Conservation (phyloP, 2,888 invertebrate species). For the Helobdella robusta region DNA sequence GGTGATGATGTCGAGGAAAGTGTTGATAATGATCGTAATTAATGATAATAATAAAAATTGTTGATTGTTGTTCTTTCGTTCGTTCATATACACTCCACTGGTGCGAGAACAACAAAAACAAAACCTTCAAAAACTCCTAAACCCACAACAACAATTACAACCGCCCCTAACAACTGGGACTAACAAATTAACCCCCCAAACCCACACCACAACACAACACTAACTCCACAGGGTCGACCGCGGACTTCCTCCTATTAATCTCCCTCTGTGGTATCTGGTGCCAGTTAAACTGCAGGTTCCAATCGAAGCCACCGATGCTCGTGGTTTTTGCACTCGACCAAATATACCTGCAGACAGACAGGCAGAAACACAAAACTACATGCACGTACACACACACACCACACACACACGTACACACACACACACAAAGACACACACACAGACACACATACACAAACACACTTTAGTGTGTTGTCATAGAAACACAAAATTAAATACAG, state of each 20-base stretch:
- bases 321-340: constrained; percentile 46
- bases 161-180: neutral
- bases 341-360: constrained; percentile 49
- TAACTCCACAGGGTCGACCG: constrained; percentile 44
- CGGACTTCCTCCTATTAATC: constrained; percentile 39
- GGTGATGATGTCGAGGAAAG: neutral
- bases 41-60: no score
- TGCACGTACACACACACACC: no score
- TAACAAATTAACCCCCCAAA: neutral
- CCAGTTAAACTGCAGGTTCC: constrained; percentile 84
- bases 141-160: neutral
- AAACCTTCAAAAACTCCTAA: neutral
- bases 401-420: no score
- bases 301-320: constrained; percentile 58
- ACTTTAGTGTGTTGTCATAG: no score
- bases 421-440: no score
- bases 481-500: no score
- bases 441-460: no score
- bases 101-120: neutral
- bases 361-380: no score
- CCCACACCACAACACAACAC: constrained; percentile 13
- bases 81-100: no score
- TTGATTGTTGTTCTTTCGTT: no score
- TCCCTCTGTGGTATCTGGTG: constrained; percentile 84
- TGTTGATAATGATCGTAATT: no score